Evolutionary conservation across 1,140 invertebrate species (phyloP).

Genomic region (Sarcophaga bullata): DNA sequence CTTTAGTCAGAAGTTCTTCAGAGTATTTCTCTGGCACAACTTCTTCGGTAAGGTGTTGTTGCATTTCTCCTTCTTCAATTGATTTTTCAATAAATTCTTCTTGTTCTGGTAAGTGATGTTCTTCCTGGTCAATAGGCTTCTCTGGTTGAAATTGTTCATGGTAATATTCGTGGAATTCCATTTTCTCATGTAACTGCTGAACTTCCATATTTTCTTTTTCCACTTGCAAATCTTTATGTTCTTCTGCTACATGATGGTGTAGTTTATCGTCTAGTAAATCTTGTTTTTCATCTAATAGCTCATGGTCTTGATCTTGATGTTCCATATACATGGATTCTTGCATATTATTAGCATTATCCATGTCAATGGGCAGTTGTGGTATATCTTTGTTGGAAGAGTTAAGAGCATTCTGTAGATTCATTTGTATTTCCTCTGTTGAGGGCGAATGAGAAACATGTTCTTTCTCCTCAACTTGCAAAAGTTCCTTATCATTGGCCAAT

Average conservation of each 20-base stretch:
- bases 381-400: constrained; percentile 45
- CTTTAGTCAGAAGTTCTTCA: background rate
- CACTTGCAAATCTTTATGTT: background rate
- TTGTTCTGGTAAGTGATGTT: background rate
- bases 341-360: constrained; percentile 48
- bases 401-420: constrained; percentile 47
- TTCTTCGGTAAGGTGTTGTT: background rate
- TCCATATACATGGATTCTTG: constrained; percentile 60
- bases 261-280: background rate
- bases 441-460: constrained; percentile 58
- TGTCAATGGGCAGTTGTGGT: constrained; percentile 44
- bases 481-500: constrained; percentile 34
- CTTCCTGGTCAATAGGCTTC: background rate
- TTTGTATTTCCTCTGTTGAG: constrained; percentile 60
- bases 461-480: constrained; percentile 58
- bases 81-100: background rate
- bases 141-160: background rate
- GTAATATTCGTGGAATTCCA: background rate
- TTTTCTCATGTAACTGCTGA: background rate
- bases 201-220: background rate
- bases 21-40: no score
- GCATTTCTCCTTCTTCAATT: background rate
- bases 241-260: background rate
- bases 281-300: constrained; percentile 23
- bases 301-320: constrained; percentile 40